A percentile compares a stretch with the other conserved stretches of the same genome.
phyloP scores from a whole-genome alignment of 2,797 vertebrate species.

The Chlorospingus flavigularis region DNA sequence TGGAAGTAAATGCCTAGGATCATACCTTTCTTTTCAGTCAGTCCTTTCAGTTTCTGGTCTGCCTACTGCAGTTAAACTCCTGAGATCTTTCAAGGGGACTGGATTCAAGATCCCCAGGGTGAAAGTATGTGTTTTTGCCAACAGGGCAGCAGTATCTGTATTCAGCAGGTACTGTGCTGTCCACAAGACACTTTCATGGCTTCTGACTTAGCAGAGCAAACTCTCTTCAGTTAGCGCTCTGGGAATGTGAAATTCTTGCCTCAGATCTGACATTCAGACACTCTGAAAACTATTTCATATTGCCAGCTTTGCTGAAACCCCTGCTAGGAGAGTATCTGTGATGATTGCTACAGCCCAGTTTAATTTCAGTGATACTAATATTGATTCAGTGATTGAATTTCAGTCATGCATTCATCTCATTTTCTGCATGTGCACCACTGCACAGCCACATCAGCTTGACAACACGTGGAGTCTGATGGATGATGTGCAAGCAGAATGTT shows the following conservation, averaged over 20 bases:
- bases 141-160: neutral
- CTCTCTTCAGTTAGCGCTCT: neutral
- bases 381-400: neutral
- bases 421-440: neutral
- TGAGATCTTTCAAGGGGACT: neutral
- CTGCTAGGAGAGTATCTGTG: neutral
- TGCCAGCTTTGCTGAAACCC: neutral
- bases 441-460: neutral
- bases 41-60: neutral
- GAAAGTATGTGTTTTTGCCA: neutral
- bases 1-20: neutral
- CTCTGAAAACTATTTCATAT: neutral
- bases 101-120: neutral
- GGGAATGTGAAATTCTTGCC: neutral
- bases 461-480: neutral
- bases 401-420: neutral
- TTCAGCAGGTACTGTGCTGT: neutral
- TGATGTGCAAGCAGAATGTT: neutral
- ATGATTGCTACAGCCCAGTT: neutral
- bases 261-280: neutral
- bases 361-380: neutral
- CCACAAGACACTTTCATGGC: neutral
- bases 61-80: neutral
- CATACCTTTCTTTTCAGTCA: neutral
- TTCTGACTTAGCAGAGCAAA: neutral